A percentile compares a stretch with the other conserved stretches of the same genome.
phyloP scores from a whole-genome alignment of 2,797 vertebrate species.

The Pyrocephalus nanus region DNA sequence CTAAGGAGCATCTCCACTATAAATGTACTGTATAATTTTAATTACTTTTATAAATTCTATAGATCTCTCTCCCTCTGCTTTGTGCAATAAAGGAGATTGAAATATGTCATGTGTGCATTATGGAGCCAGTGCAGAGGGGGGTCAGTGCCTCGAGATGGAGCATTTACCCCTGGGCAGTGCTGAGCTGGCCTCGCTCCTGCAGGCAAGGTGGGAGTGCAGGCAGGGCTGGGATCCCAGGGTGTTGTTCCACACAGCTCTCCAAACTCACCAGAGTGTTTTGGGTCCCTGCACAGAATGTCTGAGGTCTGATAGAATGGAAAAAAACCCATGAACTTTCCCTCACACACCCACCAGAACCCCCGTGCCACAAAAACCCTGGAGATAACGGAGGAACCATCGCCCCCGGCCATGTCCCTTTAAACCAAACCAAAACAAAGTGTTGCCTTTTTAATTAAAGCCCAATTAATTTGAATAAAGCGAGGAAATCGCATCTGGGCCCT shows the following conservation, averaged over 20 bases:
- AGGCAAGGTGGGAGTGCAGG: not conserved
- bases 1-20: not conserved
- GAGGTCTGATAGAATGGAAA: slow-evolving; percentile 41
- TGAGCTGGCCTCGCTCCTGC: not conserved
- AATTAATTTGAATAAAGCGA: slow-evolving; percentile 39
- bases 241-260: not conserved
- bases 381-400: not conserved
- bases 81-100: not conserved
- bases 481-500: slow-evolving; percentile 44
- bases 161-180: not conserved
- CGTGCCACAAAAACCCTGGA: not conserved
- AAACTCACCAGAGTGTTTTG: not conserved
- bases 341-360: not conserved
- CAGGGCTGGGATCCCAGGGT: not conserved
- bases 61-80: not conserved
- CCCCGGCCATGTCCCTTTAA: not conserved
- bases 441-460: slow-evolving; percentile 48
- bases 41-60: not conserved
- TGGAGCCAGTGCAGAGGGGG: not conserved
- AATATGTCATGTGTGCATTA: not conserved
- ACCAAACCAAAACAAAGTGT: slow-evolving; percentile 10
- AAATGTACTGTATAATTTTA: not conserved
- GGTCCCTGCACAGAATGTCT: not conserved
- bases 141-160: not conserved
- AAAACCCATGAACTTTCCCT: not conserved